These are phyloP conservation scores for Crypturellus tataupa DNA, from an alignment of 2,797 vertebrate genomes.

Conservation along the genomic window DNA sequence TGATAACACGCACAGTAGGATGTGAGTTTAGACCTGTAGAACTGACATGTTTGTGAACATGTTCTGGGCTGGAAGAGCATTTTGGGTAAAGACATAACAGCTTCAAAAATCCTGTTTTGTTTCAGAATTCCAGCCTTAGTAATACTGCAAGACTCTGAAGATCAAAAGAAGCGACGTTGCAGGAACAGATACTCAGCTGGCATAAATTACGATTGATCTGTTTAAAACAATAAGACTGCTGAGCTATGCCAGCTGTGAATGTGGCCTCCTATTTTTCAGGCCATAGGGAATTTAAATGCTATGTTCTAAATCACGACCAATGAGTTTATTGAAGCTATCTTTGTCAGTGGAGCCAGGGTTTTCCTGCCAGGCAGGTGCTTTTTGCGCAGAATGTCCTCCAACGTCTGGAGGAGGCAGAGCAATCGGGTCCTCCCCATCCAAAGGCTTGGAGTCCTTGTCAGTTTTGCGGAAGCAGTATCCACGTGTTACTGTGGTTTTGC, in stretches of 20 bases:
- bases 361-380: background rate
- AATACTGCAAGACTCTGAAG: background rate
- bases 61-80: background rate
- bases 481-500: background rate
- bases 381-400: background rate
- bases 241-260: background rate
- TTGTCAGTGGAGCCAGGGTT: background rate
- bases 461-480: background rate
- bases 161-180: background rate
- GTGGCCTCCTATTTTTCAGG: background rate
- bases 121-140: background rate
- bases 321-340: background rate
- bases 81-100: background rate
- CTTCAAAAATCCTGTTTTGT: background rate
- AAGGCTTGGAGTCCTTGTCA: background rate
- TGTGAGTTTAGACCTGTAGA: background rate
- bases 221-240: constrained; percentile 8
- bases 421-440: background rate
- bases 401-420: background rate
- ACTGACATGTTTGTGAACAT: background rate
- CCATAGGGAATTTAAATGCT: background rate
- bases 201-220: constrained; percentile 1
- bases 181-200: background rate
- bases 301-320: background rate
- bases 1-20: background rate